phyloP scores from a whole-genome alignment of 1,140 invertebrate species.

The Ptiloglossa arizonensis region DNA sequence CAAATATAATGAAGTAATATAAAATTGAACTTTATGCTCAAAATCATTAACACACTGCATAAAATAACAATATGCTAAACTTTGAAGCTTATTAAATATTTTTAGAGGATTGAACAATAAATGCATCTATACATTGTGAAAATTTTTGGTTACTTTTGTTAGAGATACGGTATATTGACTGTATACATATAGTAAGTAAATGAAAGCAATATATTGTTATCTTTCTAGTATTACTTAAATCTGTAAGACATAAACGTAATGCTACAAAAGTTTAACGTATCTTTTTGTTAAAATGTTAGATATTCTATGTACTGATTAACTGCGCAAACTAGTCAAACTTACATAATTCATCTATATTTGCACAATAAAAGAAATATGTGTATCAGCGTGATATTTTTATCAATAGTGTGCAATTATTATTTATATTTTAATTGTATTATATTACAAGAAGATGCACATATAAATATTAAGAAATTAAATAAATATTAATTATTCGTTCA shows the following conservation, averaged over 20 bases:
- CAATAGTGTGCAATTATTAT: slow-evolving; percentile 33
- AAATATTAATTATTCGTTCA: slow-evolving; percentile 58
- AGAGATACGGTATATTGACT: not conserved
- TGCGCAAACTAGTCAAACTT: slow-evolving; percentile 42
- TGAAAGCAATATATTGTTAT: slow-evolving; percentile 24
- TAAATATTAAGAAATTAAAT: slow-evolving; percentile 54
- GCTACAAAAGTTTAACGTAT: not conserved
- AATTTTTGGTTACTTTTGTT: not conserved
- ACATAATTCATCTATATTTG: slow-evolving; percentile 24
- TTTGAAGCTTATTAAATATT: slow-evolving; percentile 51
- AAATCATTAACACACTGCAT: slow-evolving; percentile 27
- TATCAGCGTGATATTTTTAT: not conserved
- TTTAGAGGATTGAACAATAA: slow-evolving; percentile 41
- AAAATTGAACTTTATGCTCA: slow-evolving; percentile 5
- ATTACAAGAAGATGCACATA: slow-evolving; percentile 37
- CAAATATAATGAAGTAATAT: slow-evolving; percentile 28
- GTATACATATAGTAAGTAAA: not conserved
- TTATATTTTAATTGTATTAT: slow-evolving; percentile 53
- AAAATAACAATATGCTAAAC: slow-evolving; percentile 42
- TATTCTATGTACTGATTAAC: slow-evolving; percentile 16
- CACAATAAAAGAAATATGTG: slow-evolving; percentile 20
- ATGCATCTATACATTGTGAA: slow-evolving; percentile 2
- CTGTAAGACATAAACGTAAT: not conserved
- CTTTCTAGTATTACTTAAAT: slow-evolving; percentile 12
- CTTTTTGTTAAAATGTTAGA: slow-evolving; percentile 3